Evolutionary conservation across 2,797 vertebrate genomes (phyloP).

Genomic region (Petrocephalus schoutedeni): DNA sequence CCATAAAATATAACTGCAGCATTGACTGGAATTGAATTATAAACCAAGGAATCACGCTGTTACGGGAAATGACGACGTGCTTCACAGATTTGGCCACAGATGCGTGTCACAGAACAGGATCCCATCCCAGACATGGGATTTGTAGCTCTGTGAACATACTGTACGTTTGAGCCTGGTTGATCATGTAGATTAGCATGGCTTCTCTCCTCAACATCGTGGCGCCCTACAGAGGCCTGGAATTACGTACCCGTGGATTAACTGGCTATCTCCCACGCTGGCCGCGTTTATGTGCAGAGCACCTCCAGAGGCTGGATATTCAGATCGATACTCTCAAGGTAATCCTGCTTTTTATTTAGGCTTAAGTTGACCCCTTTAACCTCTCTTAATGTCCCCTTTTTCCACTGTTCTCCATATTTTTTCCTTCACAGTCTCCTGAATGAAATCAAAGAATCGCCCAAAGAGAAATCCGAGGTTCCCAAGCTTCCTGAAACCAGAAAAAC

Average conservation of each 20-base stretch:
- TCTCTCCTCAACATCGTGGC: neutral
- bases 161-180: neutral
- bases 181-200: neutral
- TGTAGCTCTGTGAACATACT: neutral
- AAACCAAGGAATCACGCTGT: neutral
- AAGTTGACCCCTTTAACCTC: neutral
- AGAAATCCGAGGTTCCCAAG: slow-evolving; percentile 9
- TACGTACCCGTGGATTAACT: neutral
- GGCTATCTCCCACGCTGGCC: neutral
- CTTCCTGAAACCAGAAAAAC: slow-evolving; percentile 27
- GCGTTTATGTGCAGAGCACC: neutral
- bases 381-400: neutral
- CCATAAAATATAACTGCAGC: neutral
- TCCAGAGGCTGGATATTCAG: neutral
- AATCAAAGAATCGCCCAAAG: neutral
- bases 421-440: neutral
- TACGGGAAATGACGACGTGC: neutral
- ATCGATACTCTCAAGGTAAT: neutral
- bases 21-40: neutral
- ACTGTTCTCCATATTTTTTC: neutral
- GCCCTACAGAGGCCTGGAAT: neutral
- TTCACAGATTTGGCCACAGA: neutral
- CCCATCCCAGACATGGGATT: neutral
- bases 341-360: neutral
- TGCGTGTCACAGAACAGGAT: neutral